These are phyloP conservation scores for Monochamus saltuarius DNA, from an alignment of 1,140 invertebrate species.

Conservation along the genomic window DNA sequence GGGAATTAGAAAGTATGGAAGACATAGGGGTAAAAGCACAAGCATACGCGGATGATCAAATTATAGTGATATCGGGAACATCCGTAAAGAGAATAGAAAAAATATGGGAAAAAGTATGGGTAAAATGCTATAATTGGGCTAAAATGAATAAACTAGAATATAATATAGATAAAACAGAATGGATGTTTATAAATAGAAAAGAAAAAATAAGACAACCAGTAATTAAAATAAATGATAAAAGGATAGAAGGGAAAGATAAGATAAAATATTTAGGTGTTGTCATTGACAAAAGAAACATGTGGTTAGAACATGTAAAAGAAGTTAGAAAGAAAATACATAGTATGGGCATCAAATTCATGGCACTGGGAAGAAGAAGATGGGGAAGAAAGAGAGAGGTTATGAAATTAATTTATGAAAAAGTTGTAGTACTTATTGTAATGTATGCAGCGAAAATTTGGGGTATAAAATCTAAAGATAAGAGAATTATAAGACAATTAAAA, in stretches of 20 bases:
- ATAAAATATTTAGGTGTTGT: slow-evolving; percentile 30
- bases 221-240: slow-evolving; percentile 11
- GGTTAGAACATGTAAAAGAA: slow-evolving; percentile 22
- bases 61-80: slow-evolving; percentile 16
- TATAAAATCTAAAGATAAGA: slow-evolving; percentile 1
- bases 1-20: slow-evolving; percentile 14
- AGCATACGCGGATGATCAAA: slow-evolving; percentile 30
- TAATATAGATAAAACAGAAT: slow-evolving; percentile 28
- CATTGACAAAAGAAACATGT: slow-evolving; percentile 22
- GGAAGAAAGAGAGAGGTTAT: slow-evolving; percentile 17
- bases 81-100: slow-evolving; percentile 19
- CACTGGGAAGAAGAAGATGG: slow-evolving; percentile 22
- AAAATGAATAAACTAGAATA: slow-evolving; percentile 16
- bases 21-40: neutral
- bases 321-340: slow-evolving; percentile 7
- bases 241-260: neutral
- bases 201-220: slow-evolving; percentile 19
- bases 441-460: slow-evolving; percentile 30
- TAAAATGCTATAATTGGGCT: slow-evolving; percentile 4
- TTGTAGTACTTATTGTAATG: slow-evolving; percentile 22
- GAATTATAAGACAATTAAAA: slow-evolving; percentile 20
- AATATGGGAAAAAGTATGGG: slow-evolving; percentile 16
- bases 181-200: slow-evolving; percentile 18
- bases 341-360: slow-evolving; percentile 6
- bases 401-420: slow-evolving; percentile 25